Evolutionary conservation across 2,888 invertebrate species (phyloP).

Genomic region (Agriotes lineatus): DNA sequence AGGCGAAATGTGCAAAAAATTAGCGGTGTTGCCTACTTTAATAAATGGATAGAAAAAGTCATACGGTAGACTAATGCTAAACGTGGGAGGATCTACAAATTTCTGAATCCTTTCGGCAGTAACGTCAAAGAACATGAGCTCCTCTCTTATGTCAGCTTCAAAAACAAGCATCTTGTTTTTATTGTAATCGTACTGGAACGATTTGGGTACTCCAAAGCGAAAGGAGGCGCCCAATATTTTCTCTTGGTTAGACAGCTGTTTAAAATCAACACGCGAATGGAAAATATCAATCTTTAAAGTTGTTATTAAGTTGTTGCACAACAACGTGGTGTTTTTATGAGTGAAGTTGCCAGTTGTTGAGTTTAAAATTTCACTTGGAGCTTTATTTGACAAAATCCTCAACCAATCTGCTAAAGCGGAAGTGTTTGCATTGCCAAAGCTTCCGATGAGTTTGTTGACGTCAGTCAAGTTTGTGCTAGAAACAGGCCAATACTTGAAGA

Average conservation of each 20-base stretch:
- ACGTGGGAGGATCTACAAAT: constrained; percentile 69
- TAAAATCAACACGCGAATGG: constrained; percentile 64
- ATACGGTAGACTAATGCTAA: constrained; percentile 70
- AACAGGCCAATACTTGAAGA: constrained; percentile 57
- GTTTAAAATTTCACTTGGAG: constrained; percentile 57
- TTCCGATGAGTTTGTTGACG: constrained; percentile 63
- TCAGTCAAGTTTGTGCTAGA: constrained; percentile 51
- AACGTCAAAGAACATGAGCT: constrained; percentile 66
- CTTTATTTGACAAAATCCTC: constrained; percentile 62
- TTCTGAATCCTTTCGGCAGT: constrained; percentile 52
- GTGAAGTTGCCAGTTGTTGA: constrained; percentile 57
- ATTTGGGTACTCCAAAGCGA: constrained; percentile 1
- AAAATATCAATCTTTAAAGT: constrained; percentile 64
- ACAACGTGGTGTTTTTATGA: constrained; percentile 55
- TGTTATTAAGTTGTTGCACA: constrained; percentile 62
- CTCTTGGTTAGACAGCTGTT: constrained; percentile 58
- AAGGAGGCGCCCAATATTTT: constrained; percentile 58
- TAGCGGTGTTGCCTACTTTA: constrained; percentile 53
- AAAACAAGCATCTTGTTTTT: not conserved
- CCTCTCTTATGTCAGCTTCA: constrained; percentile 34
- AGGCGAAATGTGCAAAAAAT: not conserved
- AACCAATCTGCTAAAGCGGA: constrained; percentile 66
- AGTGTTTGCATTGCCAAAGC: constrained; percentile 67
- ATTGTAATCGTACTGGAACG: not conserved
- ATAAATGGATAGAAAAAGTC: constrained; percentile 76